Evolutionary conservation across 2,797 vertebrate species (phyloP), one percentile per base, ranked within the genome.

Genomic region (Xenopus petersii): DNA sequence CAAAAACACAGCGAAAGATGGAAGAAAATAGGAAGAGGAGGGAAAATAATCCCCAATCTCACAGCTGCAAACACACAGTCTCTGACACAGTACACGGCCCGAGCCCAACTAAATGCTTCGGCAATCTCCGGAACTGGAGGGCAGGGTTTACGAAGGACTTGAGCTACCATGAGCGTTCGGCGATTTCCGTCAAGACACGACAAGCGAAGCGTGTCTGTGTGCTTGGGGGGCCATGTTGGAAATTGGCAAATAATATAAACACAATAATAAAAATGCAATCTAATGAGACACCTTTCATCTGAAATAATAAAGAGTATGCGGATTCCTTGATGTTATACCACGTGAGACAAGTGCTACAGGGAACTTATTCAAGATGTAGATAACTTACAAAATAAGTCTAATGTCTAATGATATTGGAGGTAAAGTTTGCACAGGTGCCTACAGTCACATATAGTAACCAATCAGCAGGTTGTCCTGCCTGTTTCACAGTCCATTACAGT

Each of bases 21-120:
- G 55, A 58, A 58, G 55, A 58, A 21, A 58, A 58, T 58, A 58
- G 55, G n/a, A 58, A 58, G 55, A 58, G 55, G 55, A 58, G 55
- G 55, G 55, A 58, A 58, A 58, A 58, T 9, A 58, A 51, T 51
- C 49, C 55, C 55, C 55, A 58, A 58, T 58, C 55, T 58, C 55
- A 58, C 55, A 58, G 55, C 55, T 58, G n/a, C 55, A 16, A 58
- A 16, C n/a, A 58, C 12, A 30, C 15, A 58, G 15, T 16, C 4
- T 17, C 55, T 16, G 3, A 58, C 49, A 12, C 26, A 30, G 4
- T 9, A 16, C 49, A 54, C 49, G 49, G 49, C 55, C 55, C 55
- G 55, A 58, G 1, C 55, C 15, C 55, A 51, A 58, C 55, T 58
- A 17, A 58, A 16, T 3, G n/a, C n/a, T 58, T 58, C 55, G 55